These are phyloP conservation scores for Oligia latruncula DNA, from an alignment of 2,888 invertebrate genomes.

Conservation along the genomic window DNA sequence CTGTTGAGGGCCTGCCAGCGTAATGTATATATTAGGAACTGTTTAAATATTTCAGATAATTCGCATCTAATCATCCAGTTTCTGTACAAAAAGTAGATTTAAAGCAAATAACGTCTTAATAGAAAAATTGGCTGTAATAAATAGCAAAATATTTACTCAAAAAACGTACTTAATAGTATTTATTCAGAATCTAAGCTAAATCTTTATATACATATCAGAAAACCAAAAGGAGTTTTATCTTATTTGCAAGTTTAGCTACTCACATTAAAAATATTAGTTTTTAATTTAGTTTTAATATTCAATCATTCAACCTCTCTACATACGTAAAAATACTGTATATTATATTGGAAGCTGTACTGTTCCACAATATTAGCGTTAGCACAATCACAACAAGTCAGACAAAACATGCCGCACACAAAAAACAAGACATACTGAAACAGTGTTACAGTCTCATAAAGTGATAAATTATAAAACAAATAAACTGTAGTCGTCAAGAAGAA, in stretches of 20 bases:
- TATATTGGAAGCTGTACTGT: conserved; percentile 48
- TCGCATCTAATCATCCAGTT: not conserved
- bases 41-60: not conserved
- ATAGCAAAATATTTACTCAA: conserved; percentile 30
- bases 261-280: conserved; percentile 15
- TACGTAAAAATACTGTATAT: conserved; percentile 17
- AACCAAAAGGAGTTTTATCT: conserved; percentile 24
- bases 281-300: conserved; percentile 21
- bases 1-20: conserved; percentile 93
- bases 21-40: conserved; percentile 3
- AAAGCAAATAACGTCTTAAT: conserved; percentile 33
- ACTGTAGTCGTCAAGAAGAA: conserved; percentile 1
- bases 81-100: conserved; percentile 30
- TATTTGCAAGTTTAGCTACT: conserved; percentile 44
- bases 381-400: conserved; percentile 58
- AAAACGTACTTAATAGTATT: conserved; percentile 7
- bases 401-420: conserved; percentile 64
- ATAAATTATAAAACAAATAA: conserved; percentile 17
- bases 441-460: conserved; percentile 54
- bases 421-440: conserved; percentile 58
- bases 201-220: conserved; percentile 33
- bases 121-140: conserved; percentile 21
- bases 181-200: conserved; percentile 45
- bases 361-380: conserved; percentile 57
- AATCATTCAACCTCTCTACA: conserved; percentile 46